Conservation (phyloP, 2,888 invertebrate genomes). For the Carterocephalus palaemon region DNA sequence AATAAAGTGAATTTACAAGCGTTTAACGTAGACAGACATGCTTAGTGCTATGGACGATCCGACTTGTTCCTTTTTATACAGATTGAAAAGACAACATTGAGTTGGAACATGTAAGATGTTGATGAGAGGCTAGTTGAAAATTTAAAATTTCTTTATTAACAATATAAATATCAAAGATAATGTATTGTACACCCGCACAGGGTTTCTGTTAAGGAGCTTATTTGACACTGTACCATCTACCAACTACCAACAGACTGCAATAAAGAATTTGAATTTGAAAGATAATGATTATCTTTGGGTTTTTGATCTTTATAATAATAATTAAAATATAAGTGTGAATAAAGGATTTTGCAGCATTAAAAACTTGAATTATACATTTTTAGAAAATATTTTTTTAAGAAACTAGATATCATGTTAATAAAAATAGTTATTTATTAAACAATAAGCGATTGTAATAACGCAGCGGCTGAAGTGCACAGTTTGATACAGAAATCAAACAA, state of each 20-base stretch:
- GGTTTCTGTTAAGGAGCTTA: too few relatives aligned
- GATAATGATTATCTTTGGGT: too few relatives aligned
- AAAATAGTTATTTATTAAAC: neutral
- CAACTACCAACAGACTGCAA: too few relatives aligned
- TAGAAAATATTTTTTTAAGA: too few relatives aligned
- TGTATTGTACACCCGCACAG: too few relatives aligned
- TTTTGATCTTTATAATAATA: neutral
- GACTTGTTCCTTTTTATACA: conserved; percentile 13
- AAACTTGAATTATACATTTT: too few relatives aligned
- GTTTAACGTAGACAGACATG: conserved; percentile 20
- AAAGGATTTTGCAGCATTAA: neutral
- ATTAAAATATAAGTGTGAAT: neutral
- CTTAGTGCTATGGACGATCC: conserved; percentile 14
- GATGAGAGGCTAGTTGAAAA: neutral
- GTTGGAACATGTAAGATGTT: neutral
- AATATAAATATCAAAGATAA: too few relatives aligned
- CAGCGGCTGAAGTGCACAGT: conserved; percentile 14
- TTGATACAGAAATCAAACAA: conserved; percentile 19
- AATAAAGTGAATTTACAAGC: conserved; percentile 25
- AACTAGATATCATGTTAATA: too few relatives aligned
- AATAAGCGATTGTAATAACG: conserved; percentile 7
- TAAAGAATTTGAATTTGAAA: too few relatives aligned
- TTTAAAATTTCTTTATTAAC: neutral
- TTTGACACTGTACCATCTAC: too few relatives aligned
- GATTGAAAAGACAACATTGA: conserved; percentile 20